Percentiles rank a stretch among this genome's conserved stretches.
Evolutionary conservation across 2,888 invertebrate genomes (phyloP).

Genomic region (Lepidochrysops patricia): DNA sequence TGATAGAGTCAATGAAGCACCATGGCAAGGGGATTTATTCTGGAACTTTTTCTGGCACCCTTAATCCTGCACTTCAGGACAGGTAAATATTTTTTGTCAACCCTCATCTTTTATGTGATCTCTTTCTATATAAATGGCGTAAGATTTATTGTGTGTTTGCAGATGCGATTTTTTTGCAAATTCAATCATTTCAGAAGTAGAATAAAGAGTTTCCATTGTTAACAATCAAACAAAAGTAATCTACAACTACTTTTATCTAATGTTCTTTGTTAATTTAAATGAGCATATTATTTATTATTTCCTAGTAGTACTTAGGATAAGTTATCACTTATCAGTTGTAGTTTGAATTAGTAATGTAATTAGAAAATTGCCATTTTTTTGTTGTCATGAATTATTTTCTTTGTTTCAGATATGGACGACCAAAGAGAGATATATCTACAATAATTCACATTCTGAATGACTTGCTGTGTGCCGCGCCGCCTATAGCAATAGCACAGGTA

Average conservation of each 20-base stretch:
- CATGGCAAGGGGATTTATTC: slow-evolving; percentile 96
- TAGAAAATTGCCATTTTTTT: background rate
- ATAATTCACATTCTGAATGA: slow-evolving; percentile 97
- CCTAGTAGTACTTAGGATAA: background rate
- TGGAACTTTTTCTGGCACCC: slow-evolving; percentile 95
- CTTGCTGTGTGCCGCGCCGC: slow-evolving; percentile 89
- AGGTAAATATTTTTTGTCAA: slow-evolving; percentile 46
- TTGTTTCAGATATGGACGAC: slow-evolving; percentile 82
- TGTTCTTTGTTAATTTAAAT: background rate
- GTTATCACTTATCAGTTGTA: background rate
- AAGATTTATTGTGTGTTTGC: background rate
- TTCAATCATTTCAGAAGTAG: background rate
- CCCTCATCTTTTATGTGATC: background rate
- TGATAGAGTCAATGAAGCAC: slow-evolving; percentile 93
- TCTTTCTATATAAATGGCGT: background rate
- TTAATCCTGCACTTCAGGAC: slow-evolving; percentile 95
- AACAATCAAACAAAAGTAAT: background rate
- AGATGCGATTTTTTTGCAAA: slow-evolving; percentile 17
- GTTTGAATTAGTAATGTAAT: background rate
- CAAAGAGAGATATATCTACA: slow-evolving; percentile 94
- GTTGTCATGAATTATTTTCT: background rate
- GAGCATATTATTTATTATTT: background rate
- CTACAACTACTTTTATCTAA: background rate
- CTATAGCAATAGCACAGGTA: slow-evolving; percentile 74
- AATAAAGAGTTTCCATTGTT: background rate